Percentiles rank a stretch among this genome's conserved stretches.
Evolutionary conservation across 2,113 vertebrate species (phyloP).

Genomic region (Motacilla tschutschensis): DNA sequence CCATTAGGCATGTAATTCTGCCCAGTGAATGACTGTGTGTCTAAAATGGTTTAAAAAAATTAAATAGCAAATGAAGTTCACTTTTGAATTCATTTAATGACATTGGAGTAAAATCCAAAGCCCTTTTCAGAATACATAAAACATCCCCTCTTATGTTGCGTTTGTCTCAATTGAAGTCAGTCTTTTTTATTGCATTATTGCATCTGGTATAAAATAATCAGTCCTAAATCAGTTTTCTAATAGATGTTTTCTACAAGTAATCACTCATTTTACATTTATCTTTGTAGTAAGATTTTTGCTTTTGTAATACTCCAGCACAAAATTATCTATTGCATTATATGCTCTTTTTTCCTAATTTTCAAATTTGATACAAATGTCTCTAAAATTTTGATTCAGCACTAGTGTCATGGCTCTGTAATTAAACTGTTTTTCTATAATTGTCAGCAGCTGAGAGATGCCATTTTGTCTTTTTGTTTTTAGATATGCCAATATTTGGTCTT

Average conservation of each 20-base stretch:
- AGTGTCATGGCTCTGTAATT: constrained; percentile 54
- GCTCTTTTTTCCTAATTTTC: constrained; percentile 39
- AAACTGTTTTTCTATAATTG: constrained; percentile 33
- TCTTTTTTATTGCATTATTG: constrained; percentile 19
- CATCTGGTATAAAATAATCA: constrained; percentile 39
- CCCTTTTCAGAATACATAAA: constrained; percentile 6
- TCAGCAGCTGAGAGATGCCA: constrained; percentile 63
- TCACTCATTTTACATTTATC: constrained; percentile 1
- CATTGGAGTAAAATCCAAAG: constrained; percentile 10
- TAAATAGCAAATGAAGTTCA: constrained; percentile 34
- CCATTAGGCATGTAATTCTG: constrained; percentile 39
- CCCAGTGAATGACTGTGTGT: constrained; percentile 36
- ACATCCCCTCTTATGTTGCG: not conserved
- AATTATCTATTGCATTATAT: constrained; percentile 40
- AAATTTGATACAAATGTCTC: constrained; percentile 41
- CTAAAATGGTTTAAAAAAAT: constrained; percentile 46
- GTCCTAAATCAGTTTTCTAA: constrained; percentile 36
- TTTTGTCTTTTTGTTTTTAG: constrained; percentile 76
- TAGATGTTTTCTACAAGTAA: constrained; percentile 32
- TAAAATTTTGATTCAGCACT: constrained; percentile 38
- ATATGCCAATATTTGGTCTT: constrained; percentile 98
- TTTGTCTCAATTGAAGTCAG: not conserved
- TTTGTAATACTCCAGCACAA: constrained; percentile 18
- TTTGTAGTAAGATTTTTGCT: constrained; percentile 36
- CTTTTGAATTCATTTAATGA: constrained; percentile 26